Base-by-base conservation (phyloP, 2,888 invertebrate genomes). In the Copidosoma aretas region DNA sequence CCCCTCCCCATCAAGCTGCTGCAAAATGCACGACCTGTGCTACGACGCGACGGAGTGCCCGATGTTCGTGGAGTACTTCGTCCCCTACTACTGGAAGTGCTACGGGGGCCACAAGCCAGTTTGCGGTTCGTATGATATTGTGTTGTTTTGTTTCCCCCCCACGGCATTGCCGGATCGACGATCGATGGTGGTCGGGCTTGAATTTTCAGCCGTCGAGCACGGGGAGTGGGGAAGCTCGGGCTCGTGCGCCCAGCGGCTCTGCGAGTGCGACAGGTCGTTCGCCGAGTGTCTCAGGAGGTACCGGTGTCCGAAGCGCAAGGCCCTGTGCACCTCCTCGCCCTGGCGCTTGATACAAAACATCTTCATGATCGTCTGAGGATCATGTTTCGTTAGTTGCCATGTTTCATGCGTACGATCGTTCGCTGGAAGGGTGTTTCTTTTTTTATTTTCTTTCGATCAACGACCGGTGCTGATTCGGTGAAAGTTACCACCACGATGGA, bases 71-170 rank as follows among this genome's bases (percentile, higher is more conserved):
- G 91, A 93, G 70, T 95, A 95, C 85, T 90, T 95, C 79, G 90
- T 93, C 73, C 94, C 94, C 1, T 95, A 95, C 82, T 89, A 91
- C 76, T 95, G 95, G 95, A 91, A 91, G 79, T 95, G 95, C 82
- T 91, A 90, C 82, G 87, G 87, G 14, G 91, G 91, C 0, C 81
- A 83, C 60, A 87, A 88, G 77, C 93, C 95, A 0, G 86, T 92
- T 46, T 95, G 95, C 80, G 91, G 93, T 85, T 84, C 87, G 78
- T 87, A 24, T 43, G 15, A 83, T 67, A 77, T 81, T 68, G 82
- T 1, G 77, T 80, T 53, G 74, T 58, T 43, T 64, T 54, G 5
- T n/a, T n/a, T n/a, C n/a, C n/a, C n/a, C n/a, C n/a, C n/a, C n/a
- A n/a, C n/a, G n/a, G n/a, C n/a, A n/a, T n/a, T n/a, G n/a, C n/a